Evolutionary conservation across 2,113 vertebrate genomes (phyloP), one percentile per base, ranked within the genome.

Genomic region (Oncorhynchus nerka): DNA sequence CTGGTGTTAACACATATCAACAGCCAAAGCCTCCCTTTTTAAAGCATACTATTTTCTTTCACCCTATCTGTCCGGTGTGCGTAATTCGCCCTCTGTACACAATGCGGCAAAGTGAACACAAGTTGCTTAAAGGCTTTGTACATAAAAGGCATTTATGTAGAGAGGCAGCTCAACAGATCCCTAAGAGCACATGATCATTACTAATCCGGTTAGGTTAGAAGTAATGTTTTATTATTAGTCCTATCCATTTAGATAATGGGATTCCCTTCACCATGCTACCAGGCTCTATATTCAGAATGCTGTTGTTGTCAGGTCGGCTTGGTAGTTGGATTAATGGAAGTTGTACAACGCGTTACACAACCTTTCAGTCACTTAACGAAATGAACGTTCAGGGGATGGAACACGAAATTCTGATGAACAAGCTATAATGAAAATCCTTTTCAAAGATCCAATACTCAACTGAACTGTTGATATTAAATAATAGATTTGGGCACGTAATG

Each of bases 241-340:
- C 73, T 77, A 88, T 89, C 86, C 89, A 87, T 92, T 93, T 88
- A 89, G 81, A 85, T 90, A 91, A 92, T 85, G 81, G 86, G 90
- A 90, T 91, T 91, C 59, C 80, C 80, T 80, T 87, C 16, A 32
- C 84, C 78, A 73, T 74, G 80, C 78, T 88, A 85, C 81, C 76
- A 79, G 84, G 72, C 82, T 61, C 84, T 82, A 84, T 82, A 82
- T 80, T 75, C 61, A 84, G 71, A 83, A 85, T 74, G 51, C 51
- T 55, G 15, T 75, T 89, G 77, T 79, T 86, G 80, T 86, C 71
- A 78, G 70, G 74, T 67, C 83, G 75, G 74, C 75, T 70, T 79
- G 45, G 78, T 86, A 86, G 83, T 75, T 83, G 84, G 83, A 89
- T 88, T 85, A 81, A 85, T 87, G 73, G 74, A 75, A 73, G 79